These are phyloP conservation scores for Rotaria sp. DNA, from an alignment of 2,888 invertebrate species.

Conservation along the genomic window DNA sequence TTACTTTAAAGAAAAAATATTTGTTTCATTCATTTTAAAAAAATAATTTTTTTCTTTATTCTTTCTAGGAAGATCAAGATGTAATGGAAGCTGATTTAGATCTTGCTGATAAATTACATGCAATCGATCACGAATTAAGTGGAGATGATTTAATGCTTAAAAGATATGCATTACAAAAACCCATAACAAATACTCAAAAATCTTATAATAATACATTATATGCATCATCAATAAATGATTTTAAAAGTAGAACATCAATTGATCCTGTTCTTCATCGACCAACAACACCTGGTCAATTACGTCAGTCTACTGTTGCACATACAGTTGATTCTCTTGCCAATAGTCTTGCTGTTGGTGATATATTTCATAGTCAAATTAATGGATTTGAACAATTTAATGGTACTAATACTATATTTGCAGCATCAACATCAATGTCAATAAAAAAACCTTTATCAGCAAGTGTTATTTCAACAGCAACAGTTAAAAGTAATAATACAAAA, in stretches of 20 bases:
- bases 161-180: slow-evolving; percentile 43
- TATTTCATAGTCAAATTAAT: background rate
- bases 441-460: slow-evolving; percentile 17
- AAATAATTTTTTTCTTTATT: too few relatives aligned
- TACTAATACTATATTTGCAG: background rate
- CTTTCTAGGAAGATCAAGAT: slow-evolving; percentile 55
- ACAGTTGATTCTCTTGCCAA: background rate
- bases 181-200: background rate
- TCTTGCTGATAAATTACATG: slow-evolving; percentile 54
- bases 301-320: slow-evolving; percentile 6
- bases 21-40: too few relatives aligned
- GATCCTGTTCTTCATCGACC: slow-evolving; percentile 27
- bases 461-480: background rate
- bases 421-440: background rate
- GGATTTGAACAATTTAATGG: background rate
- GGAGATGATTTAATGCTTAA: slow-evolving; percentile 53
- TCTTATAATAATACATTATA: slow-evolving; percentile 13
- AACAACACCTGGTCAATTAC: slow-evolving; percentile 27
- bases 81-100: slow-evolving; percentile 58
- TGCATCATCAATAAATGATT: background rate
- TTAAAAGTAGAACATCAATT: background rate
- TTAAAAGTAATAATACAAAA: background rate
- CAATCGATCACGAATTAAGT: slow-evolving; percentile 48
- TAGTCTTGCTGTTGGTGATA: background rate
- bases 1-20: too few relatives aligned